Evolutionary conservation across 2,888 invertebrate species (phyloP).

Genomic region (Ophion slaviceki): DNA sequence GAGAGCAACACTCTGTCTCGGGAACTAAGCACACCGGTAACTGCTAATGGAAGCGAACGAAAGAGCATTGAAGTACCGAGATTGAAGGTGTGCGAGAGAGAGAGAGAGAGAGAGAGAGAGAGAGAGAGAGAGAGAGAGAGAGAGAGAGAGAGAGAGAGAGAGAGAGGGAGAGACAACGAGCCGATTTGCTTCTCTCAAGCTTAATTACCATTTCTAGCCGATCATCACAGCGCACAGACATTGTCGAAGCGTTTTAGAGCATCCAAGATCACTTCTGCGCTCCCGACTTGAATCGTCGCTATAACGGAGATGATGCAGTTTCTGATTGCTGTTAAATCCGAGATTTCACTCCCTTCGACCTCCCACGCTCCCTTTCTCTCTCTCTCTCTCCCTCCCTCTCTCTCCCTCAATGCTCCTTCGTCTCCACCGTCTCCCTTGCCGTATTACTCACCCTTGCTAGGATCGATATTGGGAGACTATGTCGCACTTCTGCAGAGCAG

Average conservation of each 20-base stretch:
- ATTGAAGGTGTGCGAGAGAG: constrained; percentile 19
- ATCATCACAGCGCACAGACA: constrained; percentile 19
- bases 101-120: constrained; percentile 43
- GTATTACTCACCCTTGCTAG: constrained; percentile 19
- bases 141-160: too few species aligned
- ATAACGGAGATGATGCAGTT: constrained; percentile 41
- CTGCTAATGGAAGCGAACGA: constrained; percentile 62
- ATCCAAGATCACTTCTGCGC: constrained; percentile 37
- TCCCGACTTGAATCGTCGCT: constrained; percentile 37
- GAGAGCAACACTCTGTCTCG: constrained; percentile 55
- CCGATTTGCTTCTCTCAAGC: constrained; percentile 58
- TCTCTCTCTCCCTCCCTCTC: not conserved
- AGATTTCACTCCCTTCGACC: constrained; percentile 25
- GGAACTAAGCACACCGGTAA: constrained; percentile 63
- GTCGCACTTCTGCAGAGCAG: constrained; percentile 29
- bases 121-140: constrained; percentile 40
- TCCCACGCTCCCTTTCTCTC: not conserved
- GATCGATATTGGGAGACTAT: constrained; percentile 50
- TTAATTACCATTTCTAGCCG: constrained; percentile 63
- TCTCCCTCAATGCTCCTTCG: not conserved
- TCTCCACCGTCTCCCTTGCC: not conserved
- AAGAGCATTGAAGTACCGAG: constrained; percentile 40
- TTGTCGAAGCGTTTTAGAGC: constrained; percentile 27
- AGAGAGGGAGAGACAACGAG: constrained; percentile 41
- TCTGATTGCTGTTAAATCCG: constrained; percentile 19